These are phyloP conservation scores for Drosophila repleta DNA, from an alignment of 1,140 invertebrate genomes.

Conservation along the genomic window DNA sequence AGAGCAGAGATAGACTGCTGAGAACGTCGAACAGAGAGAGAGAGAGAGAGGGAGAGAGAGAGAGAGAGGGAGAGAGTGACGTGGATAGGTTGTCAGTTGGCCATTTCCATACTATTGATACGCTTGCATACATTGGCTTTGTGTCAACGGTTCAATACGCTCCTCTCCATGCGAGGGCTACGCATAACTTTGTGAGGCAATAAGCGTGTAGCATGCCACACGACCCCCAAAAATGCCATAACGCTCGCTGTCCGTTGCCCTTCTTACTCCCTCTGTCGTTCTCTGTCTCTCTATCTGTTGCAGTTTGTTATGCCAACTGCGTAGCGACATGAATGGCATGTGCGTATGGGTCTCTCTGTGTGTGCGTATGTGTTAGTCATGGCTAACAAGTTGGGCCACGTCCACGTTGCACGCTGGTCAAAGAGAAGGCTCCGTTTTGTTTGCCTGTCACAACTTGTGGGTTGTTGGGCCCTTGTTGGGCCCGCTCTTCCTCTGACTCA, in stretches of 20 bases:
- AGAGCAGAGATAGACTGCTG: neutral
- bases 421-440: conserved; percentile 45
- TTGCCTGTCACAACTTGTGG: conserved; percentile 58
- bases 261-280: no score
- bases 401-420: conserved; percentile 38
- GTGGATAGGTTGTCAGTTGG: neutral
- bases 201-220: conserved; percentile 19
- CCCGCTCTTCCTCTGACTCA: conserved; percentile 10
- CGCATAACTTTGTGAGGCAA: conserved; percentile 36
- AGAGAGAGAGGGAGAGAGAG: no score
- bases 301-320: conserved; percentile 44
- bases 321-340: conserved; percentile 47
- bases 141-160: neutral
- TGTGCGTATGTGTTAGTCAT: conserved; percentile 31
- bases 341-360: conserved; percentile 1
- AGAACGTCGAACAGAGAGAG: no score
- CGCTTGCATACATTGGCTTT: conserved; percentile 15
- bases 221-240: conserved; percentile 5
- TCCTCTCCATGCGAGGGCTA: conserved; percentile 16
- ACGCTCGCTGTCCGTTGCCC: neutral
- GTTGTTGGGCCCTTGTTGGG: conserved; percentile 2
- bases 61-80: neutral
- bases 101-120: conserved; percentile 16
- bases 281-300: conserved; percentile 12
- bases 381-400: conserved; percentile 42